Conservation (phyloP, 2,113 vertebrate species). For the Muntiacus reevesi region DNA sequence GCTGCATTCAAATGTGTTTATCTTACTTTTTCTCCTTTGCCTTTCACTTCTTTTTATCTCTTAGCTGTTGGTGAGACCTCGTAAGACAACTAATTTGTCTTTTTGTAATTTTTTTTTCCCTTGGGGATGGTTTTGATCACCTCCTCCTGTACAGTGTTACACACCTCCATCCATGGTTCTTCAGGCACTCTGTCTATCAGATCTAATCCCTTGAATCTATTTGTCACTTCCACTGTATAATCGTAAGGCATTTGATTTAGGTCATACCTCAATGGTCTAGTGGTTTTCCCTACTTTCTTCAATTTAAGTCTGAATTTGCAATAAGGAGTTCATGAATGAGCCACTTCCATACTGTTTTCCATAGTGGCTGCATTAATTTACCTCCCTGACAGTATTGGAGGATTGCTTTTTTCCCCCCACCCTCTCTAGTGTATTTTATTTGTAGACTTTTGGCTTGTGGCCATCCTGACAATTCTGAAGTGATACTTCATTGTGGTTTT, state of each 20-base stretch:
- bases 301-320: neutral
- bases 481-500: neutral
- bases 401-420: neutral
- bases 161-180: neutral
- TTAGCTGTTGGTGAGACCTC: neutral
- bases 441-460: neutral
- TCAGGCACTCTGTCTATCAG: neutral
- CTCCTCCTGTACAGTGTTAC: neutral
- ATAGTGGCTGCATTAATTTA: neutral
- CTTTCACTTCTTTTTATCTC: neutral
- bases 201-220: neutral
- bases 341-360: neutral
- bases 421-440: neutral
- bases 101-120: neutral
- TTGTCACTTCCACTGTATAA: neutral
- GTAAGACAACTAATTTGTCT: neutral
- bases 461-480: neutral
- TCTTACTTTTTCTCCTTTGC: neutral
- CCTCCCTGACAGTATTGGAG: neutral
- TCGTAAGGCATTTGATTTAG: neutral
- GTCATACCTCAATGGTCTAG: neutral
- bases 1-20: neutral
- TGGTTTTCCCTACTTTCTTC: neutral
- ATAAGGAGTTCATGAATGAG: neutral
- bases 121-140: neutral